Percentiles rank a stretch among this genome's conserved stretches.
These are phyloP conservation scores for Neosalanx taihuensis DNA, from an alignment of 2,797 vertebrate species.

Conservation along the genomic window DNA sequence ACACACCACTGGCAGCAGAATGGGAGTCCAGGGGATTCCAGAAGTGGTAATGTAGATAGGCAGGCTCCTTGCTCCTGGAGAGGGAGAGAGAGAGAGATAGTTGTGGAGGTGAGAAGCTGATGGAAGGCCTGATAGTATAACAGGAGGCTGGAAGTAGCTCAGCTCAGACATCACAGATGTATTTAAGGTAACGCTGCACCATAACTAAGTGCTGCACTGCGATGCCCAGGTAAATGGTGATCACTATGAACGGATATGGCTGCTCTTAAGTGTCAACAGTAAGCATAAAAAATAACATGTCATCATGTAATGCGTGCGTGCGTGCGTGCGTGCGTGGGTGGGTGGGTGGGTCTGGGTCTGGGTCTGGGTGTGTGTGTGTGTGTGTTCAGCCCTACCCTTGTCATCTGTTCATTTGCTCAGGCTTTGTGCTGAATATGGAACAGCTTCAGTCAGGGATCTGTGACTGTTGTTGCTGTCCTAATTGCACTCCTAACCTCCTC, in stretches of 20 bases:
- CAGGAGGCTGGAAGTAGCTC: not conserved
- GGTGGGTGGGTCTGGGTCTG: not conserved
- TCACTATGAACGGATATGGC: too few relatives aligned
- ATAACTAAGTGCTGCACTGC: not conserved
- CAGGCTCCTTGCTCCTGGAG: slow-evolving; percentile 3
- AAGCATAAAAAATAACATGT: not conserved
- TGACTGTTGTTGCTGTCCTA: slow-evolving; percentile 54
- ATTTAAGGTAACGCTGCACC: not conserved
- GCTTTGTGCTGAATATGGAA: slow-evolving; percentile 51
- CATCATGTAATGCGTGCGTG: not conserved
- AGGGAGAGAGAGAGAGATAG: not conserved
- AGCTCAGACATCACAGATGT: not conserved
- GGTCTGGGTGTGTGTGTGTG: not conserved
- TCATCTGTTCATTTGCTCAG: slow-evolving; percentile 32
- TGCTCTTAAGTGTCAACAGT: too few relatives aligned
- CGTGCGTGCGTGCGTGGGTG: not conserved
- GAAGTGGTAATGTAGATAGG: not conserved
- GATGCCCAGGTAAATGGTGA: too few relatives aligned
- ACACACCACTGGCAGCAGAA: not conserved
- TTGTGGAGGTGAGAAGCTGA: not conserved
- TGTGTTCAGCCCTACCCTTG: not conserved
- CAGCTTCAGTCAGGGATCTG: slow-evolving; percentile 54
- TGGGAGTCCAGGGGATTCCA: not conserved
- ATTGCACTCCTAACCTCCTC: slow-evolving; percentile 59
- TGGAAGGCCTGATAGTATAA: not conserved